phyloP scores from a whole-genome alignment of 1,140 invertebrate genomes.

The Papilio polyxenes region DNA sequence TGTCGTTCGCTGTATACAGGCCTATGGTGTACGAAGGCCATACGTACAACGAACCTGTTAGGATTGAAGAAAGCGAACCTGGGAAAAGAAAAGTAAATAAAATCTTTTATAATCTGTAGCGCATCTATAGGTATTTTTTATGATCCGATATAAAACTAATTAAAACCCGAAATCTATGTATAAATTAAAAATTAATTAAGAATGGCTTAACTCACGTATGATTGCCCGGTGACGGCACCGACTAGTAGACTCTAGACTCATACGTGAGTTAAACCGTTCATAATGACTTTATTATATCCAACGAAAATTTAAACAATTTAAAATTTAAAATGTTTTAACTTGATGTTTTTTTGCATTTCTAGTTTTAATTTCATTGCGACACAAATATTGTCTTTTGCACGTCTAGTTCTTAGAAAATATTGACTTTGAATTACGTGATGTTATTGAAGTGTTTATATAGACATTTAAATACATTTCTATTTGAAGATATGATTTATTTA shows the following conservation, averaged over 20 bases:
- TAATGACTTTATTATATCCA: too few species aligned
- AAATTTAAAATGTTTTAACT: background rate
- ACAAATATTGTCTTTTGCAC: too few species aligned
- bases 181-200: too few species aligned
- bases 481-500: background rate
- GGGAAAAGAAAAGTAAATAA: background rate
- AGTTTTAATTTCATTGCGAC: too few species aligned
- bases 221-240: too few species aligned
- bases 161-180: too few species aligned
- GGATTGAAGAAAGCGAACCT: slow-evolving; percentile 46
- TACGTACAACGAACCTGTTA: slow-evolving; percentile 53
- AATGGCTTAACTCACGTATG: too few species aligned
- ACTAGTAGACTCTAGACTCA: too few species aligned
- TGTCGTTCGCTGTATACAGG: slow-evolving; percentile 50
- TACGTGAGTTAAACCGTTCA: too few species aligned
- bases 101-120: background rate
- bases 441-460: background rate
- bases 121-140: too few species aligned
- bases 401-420: background rate
- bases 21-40: slow-evolving; percentile 65
- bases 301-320: background rate
- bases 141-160: too few species aligned
- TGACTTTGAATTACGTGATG: background rate
- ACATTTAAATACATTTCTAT: slow-evolving; percentile 6
- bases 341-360: too few species aligned